These are phyloP conservation scores for Nothobranchius kuhntae DNA, from an alignment of 2,113 vertebrate species.

Conservation along the genomic window DNA sequence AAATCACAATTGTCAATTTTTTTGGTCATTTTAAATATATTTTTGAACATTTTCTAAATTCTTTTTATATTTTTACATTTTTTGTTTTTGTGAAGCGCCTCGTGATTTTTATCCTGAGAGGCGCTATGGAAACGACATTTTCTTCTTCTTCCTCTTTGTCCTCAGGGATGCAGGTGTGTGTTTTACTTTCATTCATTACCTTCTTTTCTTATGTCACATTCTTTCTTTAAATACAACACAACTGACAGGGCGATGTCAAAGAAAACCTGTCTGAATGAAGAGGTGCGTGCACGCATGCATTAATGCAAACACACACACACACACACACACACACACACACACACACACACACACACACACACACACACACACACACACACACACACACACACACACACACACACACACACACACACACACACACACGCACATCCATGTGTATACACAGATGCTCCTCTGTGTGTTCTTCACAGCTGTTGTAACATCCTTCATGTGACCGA, in stretches of 20 bases:
- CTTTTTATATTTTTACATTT: no score
- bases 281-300: constrained; percentile 20
- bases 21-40: no score
- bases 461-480: constrained; percentile 60
- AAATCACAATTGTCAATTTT: no score
- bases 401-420: no score
- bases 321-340: no score
- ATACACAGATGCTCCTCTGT: constrained; percentile 62
- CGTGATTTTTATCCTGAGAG: no score
- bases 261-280: constrained; percentile 35
- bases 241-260: constrained; percentile 58
- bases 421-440: constrained; percentile 1
- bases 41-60: no score
- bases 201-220: constrained; percentile 25
- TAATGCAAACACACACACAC: constrained; percentile 12
- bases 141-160: not conserved
- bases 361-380: no score
- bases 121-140: no score
- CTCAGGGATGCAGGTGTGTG: constrained; percentile 36
- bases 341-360: no score
- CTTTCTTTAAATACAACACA: constrained; percentile 38
- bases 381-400: no score
- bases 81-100: no score
- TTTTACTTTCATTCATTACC: constrained; percentile 29
- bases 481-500: constrained; percentile 61